phyloP scores from a whole-genome alignment of 1,140 invertebrate genomes.

The Bilobella aurantiaca region DNA sequence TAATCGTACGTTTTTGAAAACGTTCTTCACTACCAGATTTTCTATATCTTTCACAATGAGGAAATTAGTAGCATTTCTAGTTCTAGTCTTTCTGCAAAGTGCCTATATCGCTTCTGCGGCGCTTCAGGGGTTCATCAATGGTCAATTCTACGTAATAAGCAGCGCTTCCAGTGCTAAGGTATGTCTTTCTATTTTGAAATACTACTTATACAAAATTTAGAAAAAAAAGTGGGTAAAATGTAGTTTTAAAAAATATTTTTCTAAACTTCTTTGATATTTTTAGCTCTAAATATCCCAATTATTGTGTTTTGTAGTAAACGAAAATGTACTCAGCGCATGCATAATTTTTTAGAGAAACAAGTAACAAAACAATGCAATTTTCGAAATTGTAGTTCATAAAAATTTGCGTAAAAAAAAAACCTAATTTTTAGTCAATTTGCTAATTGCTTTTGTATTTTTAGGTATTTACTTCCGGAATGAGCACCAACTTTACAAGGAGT shows the following conservation, averaged over 20 bases:
- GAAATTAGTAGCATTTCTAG: no score
- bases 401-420: no score
- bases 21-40: neutral
- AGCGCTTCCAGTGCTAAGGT: neutral
- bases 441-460: neutral
- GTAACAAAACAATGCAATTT: no score
- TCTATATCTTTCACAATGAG: no score
- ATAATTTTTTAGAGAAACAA: no score
- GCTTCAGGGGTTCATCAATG: neutral
- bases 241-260: neutral
- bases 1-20: neutral
- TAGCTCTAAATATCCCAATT: conserved; percentile 10
- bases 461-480: conserved; percentile 13
- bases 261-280: neutral
- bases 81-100: no score
- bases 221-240: neutral
- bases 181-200: no score
- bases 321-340: no score
- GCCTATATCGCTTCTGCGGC: neutral
- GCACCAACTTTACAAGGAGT: neutral
- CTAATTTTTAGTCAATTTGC: no score
- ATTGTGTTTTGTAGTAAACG: no score
- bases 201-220: no score
- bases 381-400: no score
- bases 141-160: neutral